phyloP scores from a whole-genome alignment of 2,113 vertebrate species.

The Dasypus novemcinctus region DNA sequence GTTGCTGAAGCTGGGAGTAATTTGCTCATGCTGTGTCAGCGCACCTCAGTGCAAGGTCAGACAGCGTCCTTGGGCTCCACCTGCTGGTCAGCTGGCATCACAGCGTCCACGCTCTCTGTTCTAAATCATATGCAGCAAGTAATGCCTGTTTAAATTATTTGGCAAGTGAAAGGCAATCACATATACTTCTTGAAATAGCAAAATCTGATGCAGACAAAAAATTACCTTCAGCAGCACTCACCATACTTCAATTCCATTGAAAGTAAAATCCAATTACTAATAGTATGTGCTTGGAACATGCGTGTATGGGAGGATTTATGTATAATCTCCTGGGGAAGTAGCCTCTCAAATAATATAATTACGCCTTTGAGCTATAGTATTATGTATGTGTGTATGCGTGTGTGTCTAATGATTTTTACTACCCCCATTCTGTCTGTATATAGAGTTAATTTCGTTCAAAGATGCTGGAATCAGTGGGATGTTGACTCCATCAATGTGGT shows the following conservation, averaged over 20 bases:
- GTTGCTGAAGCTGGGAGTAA: neutral
- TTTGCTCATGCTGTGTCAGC: neutral
- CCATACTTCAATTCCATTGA: neutral
- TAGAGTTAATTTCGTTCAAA: neutral
- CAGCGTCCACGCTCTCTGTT: neutral
- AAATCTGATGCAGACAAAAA: neutral
- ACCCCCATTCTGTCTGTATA: neutral
- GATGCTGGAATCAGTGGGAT: neutral
- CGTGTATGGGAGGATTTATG: neutral
- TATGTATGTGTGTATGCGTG: neutral
- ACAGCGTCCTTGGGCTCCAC: neutral
- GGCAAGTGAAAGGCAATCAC: neutral
- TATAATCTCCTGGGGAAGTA: neutral
- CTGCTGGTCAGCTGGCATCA: conserved; percentile 20
- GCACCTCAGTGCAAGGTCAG: rapidly evolving
- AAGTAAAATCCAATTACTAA: neutral
- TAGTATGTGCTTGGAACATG: neutral
- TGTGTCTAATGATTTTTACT: neutral
- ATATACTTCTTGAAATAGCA: neutral
- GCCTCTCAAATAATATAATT: neutral
- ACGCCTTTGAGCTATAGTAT: neutral
- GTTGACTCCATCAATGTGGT: neutral
- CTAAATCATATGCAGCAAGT: neutral
- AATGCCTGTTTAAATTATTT: neutral
- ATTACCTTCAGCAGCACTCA: neutral